Percentiles rank a stretch among this genome's conserved stretches.
phyloP scores from a whole-genome alignment of 2,113 vertebrate species.

The Eulemur macaco region DNA sequence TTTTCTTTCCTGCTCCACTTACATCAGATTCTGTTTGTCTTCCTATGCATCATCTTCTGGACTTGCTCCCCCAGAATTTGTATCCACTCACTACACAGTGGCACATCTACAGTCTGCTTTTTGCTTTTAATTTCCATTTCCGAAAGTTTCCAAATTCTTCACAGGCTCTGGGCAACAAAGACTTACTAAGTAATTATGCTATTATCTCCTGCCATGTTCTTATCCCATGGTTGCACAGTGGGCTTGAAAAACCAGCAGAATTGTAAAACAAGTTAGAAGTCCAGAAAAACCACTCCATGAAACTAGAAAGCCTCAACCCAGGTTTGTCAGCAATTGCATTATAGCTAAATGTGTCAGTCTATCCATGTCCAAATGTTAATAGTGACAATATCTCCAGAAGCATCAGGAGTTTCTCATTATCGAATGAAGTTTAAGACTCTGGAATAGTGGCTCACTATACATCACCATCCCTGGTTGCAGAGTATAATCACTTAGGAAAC shows the following conservation, averaged over 20 bases:
- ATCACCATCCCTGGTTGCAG: neutral
- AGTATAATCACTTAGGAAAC: neutral
- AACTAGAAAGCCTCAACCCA: neutral
- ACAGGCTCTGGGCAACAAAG: neutral
- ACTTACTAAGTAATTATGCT: neutral
- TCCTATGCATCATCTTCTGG: neutral
- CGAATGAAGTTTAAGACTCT: neutral
- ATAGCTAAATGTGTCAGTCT: neutral
- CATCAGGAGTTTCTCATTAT: neutral
- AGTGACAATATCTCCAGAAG: neutral
- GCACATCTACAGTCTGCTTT: neutral
- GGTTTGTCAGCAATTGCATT: neutral
- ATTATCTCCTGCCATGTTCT: neutral
- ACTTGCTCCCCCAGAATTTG: neutral
- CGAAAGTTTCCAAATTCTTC: neutral
- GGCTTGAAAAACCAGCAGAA: neutral
- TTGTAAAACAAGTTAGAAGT: neutral
- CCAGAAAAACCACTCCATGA: neutral
- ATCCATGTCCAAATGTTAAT: neutral
- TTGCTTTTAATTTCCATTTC: slow-evolving; percentile 21
- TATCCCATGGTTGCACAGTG: neutral
- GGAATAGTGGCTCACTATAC: neutral
- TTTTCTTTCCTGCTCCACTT: neutral
- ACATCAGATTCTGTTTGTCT: neutral
- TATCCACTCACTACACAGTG: neutral